Conservation (phyloP, 2,113 vertebrate species). For the Lanius collurio region DNA sequence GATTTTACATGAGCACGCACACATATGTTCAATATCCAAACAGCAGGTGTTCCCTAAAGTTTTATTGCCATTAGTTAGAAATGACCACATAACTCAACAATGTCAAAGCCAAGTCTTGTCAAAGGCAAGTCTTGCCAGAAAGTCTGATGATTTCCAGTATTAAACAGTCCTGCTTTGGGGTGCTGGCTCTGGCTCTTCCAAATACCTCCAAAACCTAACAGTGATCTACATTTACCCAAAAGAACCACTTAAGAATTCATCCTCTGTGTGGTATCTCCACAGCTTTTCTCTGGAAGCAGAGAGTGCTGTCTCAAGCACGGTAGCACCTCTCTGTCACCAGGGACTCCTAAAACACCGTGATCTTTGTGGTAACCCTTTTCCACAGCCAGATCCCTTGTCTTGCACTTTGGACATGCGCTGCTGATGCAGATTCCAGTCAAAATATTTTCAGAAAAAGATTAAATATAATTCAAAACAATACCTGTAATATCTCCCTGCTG, state of each 20-base stretch:
- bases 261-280: not conserved
- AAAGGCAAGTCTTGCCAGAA: not conserved
- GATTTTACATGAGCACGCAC: constrained; percentile 38
- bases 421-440: not conserved
- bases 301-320: not conserved
- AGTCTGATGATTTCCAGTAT: not conserved
- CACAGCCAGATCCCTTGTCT: not conserved
- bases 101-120: constrained; percentile 19
- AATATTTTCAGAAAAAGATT: not conserved
- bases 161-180: not conserved
- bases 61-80: constrained; percentile 48
- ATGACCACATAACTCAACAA: constrained; percentile 48
- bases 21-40: constrained; percentile 42
- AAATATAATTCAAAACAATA: not conserved
- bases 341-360: not conserved
- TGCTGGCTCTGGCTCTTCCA: not conserved
- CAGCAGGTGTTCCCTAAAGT: constrained; percentile 42
- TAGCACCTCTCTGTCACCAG: not conserved
- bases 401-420: not conserved
- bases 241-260: not conserved
- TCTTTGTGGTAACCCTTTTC: not conserved
- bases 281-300: not conserved
- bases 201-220: not conserved
- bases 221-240: not conserved
- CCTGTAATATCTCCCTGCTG: not conserved